Conservation (phyloP, 2,797 vertebrate genomes). For the Rhinogobio ventralis region DNA sequence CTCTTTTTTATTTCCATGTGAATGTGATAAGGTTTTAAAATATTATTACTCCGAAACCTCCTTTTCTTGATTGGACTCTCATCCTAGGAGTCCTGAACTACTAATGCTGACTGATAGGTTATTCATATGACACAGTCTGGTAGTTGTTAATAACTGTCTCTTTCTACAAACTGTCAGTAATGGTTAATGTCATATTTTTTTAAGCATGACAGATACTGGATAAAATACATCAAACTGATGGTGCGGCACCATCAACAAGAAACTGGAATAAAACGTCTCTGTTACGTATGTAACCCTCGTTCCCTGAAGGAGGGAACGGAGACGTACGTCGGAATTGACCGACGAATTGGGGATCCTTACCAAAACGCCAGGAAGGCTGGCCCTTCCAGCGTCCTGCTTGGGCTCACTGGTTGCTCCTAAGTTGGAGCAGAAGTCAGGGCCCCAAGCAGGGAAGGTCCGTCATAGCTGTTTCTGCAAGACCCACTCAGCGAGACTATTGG, state of each 20-base stretch:
- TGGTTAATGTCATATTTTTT: constrained; percentile 20
- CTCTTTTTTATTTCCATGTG: constrained; percentile 16
- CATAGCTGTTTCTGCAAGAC: no score
- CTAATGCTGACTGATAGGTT: neutral
- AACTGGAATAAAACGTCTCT: neutral
- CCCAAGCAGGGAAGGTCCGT: no score
- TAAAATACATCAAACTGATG: neutral
- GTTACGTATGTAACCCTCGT: no score
- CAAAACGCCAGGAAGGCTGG: no score
- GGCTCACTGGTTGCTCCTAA: no score
- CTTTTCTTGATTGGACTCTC: constrained; percentile 12
- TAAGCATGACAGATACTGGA: constrained; percentile 13
- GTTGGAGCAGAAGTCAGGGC: no score
- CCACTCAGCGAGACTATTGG: no score
- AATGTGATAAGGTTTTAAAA: neutral
- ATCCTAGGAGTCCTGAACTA: constrained; percentile 6
- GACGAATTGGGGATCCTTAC: no score
- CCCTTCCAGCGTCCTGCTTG: no score
- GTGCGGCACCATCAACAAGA: neutral
- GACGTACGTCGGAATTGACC: no score
- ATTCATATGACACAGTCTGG: constrained; percentile 14
- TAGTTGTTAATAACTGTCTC: constrained; percentile 22
- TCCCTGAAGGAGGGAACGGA: no score
- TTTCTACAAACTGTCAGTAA: constrained; percentile 44
- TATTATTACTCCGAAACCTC: neutral